Conservation (phyloP, 2,888 invertebrate species). For the Xestia sexstrigata region DNA sequence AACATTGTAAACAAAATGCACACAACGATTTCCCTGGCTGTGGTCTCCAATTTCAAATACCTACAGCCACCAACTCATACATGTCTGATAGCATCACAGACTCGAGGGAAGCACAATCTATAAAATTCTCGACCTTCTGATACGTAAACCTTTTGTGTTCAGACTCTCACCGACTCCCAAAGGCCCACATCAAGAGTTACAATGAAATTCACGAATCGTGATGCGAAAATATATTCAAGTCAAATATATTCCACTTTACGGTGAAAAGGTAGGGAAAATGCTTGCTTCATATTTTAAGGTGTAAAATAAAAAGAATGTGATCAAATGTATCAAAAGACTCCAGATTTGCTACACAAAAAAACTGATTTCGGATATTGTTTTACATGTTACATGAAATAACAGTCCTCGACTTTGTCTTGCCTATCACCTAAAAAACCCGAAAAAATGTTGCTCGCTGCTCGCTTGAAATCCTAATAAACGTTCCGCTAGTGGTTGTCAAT, state of each 20-base stretch:
- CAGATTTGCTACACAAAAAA: neutral
- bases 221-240: slow-evolving; percentile 70
- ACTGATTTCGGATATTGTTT: neutral
- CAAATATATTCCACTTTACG: slow-evolving; percentile 58
- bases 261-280: slow-evolving; percentile 39
- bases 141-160: slow-evolving; percentile 77
- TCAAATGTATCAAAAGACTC: slow-evolving; percentile 1
- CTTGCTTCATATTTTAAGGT: slow-evolving; percentile 31
- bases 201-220: slow-evolving; percentile 71
- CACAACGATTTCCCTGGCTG: slow-evolving; percentile 45
- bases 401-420: neutral
- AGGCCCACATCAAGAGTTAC: slow-evolving; percentile 71
- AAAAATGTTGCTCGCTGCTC: neutral
- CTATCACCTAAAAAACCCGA: neutral
- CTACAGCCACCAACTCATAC: slow-evolving; percentile 38
- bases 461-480: neutral
- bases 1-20: slow-evolving; percentile 29
- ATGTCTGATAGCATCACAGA: slow-evolving; percentile 60
- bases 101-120: slow-evolving; percentile 76
- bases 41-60: slow-evolving; percentile 44
- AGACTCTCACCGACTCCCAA: slow-evolving; percentile 69
- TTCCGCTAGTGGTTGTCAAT: neutral
- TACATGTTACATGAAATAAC: neutral
- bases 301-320: slow-evolving; percentile 14
- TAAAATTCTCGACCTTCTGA: slow-evolving; percentile 75